These are phyloP conservation scores for Rosalia funebris DNA, from an alignment of 2,888 invertebrate species.

Conservation along the genomic window DNA sequence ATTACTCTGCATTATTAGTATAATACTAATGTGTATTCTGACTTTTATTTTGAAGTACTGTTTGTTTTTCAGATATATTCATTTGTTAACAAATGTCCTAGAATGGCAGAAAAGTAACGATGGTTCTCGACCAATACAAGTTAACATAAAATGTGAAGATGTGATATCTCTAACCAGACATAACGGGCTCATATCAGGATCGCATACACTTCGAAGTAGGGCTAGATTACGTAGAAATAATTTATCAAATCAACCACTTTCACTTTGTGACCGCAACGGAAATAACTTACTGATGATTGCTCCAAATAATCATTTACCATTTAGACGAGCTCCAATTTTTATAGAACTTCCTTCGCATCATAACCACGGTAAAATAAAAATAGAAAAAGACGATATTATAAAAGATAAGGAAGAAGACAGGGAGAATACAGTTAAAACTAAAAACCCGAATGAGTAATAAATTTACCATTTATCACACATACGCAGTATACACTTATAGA, in stretches of 20 bases:
- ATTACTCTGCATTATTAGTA: too few relatives aligned
- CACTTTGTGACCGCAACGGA: conserved; percentile 70
- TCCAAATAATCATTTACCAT: conserved; percentile 64
- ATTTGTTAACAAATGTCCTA: conserved; percentile 83
- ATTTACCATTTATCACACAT: too few relatives aligned
- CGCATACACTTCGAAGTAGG: conserved; percentile 55
- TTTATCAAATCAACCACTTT: conserved; percentile 55
- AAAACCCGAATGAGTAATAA: conserved; percentile 31
- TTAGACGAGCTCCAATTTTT: conserved; percentile 50
- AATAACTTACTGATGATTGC: conserved; percentile 77
- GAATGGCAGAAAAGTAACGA: conserved; percentile 82
- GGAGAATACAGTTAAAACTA: conserved; percentile 32
- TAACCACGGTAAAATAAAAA: conserved; percentile 45
- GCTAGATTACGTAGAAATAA: conserved; percentile 57
- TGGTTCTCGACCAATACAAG: conserved; percentile 54
- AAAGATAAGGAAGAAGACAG: conserved; percentile 54
- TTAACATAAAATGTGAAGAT: conserved; percentile 68
- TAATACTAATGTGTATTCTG: too few relatives aligned
- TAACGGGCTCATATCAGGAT: conserved; percentile 40
- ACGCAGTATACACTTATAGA: too few relatives aligned
- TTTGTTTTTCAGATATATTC: conserved; percentile 77
- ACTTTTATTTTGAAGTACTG: too few relatives aligned
- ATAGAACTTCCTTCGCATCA: conserved; percentile 36
- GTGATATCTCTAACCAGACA: conserved; percentile 53
- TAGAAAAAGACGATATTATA: conserved; percentile 49